Percentiles rank a stretch among this genome's conserved stretches.
phyloP scores from a whole-genome alignment of 2,888 invertebrate species.

The Microctonus aethiopoides region DNA sequence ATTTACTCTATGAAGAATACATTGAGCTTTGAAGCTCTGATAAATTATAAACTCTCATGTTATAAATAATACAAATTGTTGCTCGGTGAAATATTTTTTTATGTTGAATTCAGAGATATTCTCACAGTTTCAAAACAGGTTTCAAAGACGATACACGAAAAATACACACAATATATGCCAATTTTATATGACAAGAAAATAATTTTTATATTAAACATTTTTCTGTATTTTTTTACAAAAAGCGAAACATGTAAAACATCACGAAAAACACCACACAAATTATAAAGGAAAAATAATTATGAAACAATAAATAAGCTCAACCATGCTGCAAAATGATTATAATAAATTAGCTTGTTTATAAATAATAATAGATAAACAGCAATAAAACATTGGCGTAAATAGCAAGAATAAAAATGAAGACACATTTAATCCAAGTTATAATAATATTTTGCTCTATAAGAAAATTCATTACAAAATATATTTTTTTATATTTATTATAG shows the following conservation, averaged over 20 bases:
- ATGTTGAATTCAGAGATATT: too few species aligned
- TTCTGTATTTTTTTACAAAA: conserved; percentile 41
- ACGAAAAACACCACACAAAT: conserved; percentile 66
- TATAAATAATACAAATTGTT: not conserved
- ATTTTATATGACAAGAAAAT: not conserved
- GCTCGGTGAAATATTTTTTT: too few species aligned
- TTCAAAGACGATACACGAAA: conserved; percentile 32
- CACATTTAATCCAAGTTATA: not conserved
- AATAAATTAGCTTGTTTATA: conserved; percentile 6
- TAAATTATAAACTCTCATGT: too few species aligned
- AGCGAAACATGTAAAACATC: conserved; percentile 73
- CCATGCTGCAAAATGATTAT: conserved; percentile 64
- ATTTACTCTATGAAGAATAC: not conserved
- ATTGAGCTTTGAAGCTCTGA: not conserved
- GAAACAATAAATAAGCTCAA: conserved; percentile 62
- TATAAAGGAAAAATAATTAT: conserved; percentile 56
- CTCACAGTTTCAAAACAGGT: conserved; percentile 16
- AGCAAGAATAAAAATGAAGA: not conserved
- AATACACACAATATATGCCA: not conserved
- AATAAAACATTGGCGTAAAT: conserved; percentile 29
- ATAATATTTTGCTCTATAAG: too few species aligned
- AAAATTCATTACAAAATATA: too few species aligned
- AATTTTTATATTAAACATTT: not conserved
- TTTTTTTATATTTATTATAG: too few species aligned
- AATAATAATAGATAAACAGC: too few species aligned